Conservation (phyloP, 2,113 vertebrate genomes). For the Oryzias curvinotus region DNA sequence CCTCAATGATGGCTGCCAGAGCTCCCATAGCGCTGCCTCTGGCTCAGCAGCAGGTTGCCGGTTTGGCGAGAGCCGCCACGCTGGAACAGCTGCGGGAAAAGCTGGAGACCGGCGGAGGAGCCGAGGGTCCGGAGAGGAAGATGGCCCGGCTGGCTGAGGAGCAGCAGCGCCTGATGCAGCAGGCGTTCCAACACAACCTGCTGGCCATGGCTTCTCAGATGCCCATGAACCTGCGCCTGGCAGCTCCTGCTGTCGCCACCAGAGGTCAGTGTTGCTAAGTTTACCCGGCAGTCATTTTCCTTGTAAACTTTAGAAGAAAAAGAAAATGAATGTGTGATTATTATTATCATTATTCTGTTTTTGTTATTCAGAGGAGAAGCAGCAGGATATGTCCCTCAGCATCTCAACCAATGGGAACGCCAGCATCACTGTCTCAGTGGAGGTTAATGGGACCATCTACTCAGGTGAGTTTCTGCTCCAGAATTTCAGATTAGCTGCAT, state of each 20-base stretch:
- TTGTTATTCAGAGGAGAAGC: constrained; percentile 71
- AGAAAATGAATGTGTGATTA: no score
- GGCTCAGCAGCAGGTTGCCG: constrained; percentile 82
- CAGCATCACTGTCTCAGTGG: constrained; percentile 82
- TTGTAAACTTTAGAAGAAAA: no score
- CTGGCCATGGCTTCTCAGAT: constrained; percentile 89
- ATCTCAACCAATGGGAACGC: constrained; percentile 78
- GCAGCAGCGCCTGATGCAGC: constrained; percentile 92
- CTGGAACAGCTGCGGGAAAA: constrained; percentile 93
- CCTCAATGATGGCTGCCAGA: constrained; percentile 80
- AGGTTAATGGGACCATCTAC: constrained; percentile 81
- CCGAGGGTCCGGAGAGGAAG: constrained; percentile 90
- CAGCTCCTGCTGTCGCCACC: constrained; percentile 76
- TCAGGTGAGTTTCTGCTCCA: constrained; percentile 67
- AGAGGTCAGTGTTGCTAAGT: constrained; percentile 78
- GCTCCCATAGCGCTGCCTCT: constrained; percentile 80
- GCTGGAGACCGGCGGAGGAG: constrained; percentile 79
- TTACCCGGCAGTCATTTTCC: neutral
- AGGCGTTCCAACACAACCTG: constrained; percentile 92
- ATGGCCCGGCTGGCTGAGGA: constrained; percentile 83
- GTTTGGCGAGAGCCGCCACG: constrained; percentile 79
- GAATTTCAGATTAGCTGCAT: no score
- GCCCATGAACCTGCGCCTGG: constrained; percentile 88
- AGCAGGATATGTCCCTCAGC: constrained; percentile 79
- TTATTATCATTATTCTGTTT: neutral